Evolutionary conservation across 1,140 invertebrate genomes (phyloP), one percentile per base, ranked within the genome.

Genomic region (Brachionus rotundiformis): DNA sequence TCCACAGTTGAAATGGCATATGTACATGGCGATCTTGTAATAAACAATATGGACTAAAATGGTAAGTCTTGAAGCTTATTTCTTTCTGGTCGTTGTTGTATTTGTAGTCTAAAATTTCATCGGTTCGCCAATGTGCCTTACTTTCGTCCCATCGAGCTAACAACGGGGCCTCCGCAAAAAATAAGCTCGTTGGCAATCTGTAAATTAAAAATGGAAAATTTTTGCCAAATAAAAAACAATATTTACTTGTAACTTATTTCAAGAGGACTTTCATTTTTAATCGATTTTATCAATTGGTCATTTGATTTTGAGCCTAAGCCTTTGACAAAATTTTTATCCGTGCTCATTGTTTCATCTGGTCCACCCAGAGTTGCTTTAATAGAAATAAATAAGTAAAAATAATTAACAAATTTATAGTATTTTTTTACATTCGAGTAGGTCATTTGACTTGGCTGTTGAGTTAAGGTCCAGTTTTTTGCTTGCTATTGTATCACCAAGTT

Each of bases 1-100:
- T 86, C 83, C 83, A 84, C 7, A 85, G 86, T 84, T 87, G 87
- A 84, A 88, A 88, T 1, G 88, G 88, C 87, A 88, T 88, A 83
- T 88, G 87, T 65, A 86, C 85, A 75, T 88, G 87, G 5, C 85
- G 81, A 82, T 88, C 87, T 79, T 87, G 86, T 25, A 88, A 76
- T 33, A 88, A 80, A 11, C 86, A 84, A 82, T 88, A 83, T 13
- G 84, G 85, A 8, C 86, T 86, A 84, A 88, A 88, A 49, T 86
- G 84, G 8, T 71, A 83, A 4, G 85, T 86, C 82, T 87, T 87
- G 83, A 88, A 88, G 16, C 83, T 83, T 63, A 88, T 83, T n/a
- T 79, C 84, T 39, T 84, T 83, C 8, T 80, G 84, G 33, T 85
- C 84, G 85, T 65, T 44, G 63, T 41, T 31, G 83, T 84, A 88